Evolutionary conservation across 37 sponge, comb jelly and placozoan genomes (phyloP).

Genomic region (Spongia lamella): DNA sequence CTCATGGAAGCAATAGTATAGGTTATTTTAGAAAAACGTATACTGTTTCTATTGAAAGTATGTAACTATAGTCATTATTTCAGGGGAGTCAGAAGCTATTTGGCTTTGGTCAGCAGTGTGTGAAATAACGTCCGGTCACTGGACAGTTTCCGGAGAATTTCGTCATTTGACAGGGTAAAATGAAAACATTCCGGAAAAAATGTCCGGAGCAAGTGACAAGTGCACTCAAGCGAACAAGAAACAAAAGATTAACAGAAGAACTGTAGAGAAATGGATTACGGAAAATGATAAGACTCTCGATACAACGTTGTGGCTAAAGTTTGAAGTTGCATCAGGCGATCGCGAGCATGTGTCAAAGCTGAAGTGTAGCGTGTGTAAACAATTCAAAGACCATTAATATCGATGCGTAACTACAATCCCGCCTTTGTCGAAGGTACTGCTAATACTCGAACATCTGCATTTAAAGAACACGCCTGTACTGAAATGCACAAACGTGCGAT

Average conservation of each 20-base stretch:
- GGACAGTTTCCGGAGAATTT: no score
- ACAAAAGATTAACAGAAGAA: constrained; percentile 16
- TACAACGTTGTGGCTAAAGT: constrained; percentile 37
- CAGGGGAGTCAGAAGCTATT: no score
- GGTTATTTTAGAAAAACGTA: no score
- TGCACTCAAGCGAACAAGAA: constrained; percentile 20
- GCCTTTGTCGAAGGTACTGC: constrained; percentile 48
- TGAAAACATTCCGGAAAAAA: no score
- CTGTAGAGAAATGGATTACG: constrained; percentile 34
- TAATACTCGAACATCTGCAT: no score
- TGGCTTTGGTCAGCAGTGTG: no score
- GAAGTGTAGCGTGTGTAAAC: constrained; percentile 40
- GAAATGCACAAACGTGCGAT: constrained; percentile 27
- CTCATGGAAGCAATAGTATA: no score
- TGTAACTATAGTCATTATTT: no score
- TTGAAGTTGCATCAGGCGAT: constrained; percentile 36
- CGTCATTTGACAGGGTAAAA: no score
- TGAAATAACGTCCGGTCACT: no score
- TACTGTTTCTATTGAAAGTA: no score
- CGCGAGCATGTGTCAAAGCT: constrained; percentile 28
- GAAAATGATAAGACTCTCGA: constrained; percentile 23
- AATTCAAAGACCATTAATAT: constrained; percentile 18
- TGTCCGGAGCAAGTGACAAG: no score
- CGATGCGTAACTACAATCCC: constrained; percentile 26
- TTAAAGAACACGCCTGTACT: constrained; percentile 38